phyloP scores from a whole-genome alignment of 2,113 vertebrate species.

The Oncorhynchus keta region DNA sequence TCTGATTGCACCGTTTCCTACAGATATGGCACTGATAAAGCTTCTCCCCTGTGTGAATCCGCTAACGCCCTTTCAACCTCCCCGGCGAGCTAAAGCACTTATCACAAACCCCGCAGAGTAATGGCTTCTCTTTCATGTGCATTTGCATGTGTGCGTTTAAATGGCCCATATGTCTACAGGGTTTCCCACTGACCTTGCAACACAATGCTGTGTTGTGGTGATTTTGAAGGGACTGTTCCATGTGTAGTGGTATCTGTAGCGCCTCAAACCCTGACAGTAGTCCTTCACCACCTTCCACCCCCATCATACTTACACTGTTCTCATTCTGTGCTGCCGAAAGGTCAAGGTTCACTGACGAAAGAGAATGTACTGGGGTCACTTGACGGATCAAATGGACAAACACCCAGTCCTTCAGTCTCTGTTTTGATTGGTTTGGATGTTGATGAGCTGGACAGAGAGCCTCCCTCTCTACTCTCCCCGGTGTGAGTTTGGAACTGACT shows the following conservation, averaged over 20 bases:
- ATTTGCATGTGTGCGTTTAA: background rate
- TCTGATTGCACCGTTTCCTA: conserved; percentile 7
- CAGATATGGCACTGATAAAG: conserved; percentile 1
- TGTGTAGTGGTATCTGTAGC: background rate
- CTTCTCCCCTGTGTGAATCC: conserved; percentile 8
- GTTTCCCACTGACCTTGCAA: background rate
- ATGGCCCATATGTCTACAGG: conserved; percentile 6
- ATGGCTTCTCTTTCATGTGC: background rate
- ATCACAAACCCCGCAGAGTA: conserved; percentile 1
- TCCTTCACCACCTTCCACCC: background rate
- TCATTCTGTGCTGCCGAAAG: background rate
- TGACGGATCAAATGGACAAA: background rate
- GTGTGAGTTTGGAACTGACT: background rate
- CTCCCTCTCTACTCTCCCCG: background rate
- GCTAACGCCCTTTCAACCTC: background rate
- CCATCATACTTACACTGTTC: conserved; percentile 3
- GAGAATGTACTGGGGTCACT: background rate
- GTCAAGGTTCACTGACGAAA: background rate
- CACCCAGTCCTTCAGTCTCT: background rate
- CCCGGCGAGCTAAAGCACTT: background rate
- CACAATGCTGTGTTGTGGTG: background rate
- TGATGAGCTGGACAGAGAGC: background rate
- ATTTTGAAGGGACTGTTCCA: conserved; percentile 45
- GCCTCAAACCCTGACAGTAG: background rate
- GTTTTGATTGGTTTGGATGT: conserved; percentile 1